A percentile compares a stretch with the other conserved stretches of the same genome.
Conservation (phyloP, 1,140 invertebrate genomes). For the Euura lappo region DNA sequence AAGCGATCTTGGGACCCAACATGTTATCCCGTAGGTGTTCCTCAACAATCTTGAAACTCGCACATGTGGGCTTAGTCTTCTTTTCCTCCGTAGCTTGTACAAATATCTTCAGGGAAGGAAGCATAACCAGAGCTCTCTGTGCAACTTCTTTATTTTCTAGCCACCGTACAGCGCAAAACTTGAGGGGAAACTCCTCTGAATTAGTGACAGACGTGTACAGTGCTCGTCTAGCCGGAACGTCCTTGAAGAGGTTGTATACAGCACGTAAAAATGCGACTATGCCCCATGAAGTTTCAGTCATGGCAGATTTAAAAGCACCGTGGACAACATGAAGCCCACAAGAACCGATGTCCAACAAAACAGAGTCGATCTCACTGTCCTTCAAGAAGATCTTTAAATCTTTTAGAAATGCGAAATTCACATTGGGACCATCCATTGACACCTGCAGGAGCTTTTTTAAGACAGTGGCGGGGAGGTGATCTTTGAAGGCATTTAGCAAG, state of each 20-base stretch:
- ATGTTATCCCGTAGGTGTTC: constrained; percentile 21
- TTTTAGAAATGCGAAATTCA: constrained; percentile 21
- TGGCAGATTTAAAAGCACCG: constrained; percentile 22
- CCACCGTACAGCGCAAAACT: constrained; percentile 25
- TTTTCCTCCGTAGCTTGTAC: constrained; percentile 14
- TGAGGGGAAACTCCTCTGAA: constrained; percentile 21
- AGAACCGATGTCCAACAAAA: constrained; percentile 22
- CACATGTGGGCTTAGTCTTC: constrained; percentile 11
- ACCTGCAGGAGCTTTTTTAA: constrained; percentile 27
- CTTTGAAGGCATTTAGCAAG: constrained; percentile 23
- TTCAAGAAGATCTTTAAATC: constrained; percentile 13
- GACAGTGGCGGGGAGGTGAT: constrained; percentile 12
- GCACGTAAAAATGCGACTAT: constrained; percentile 19
- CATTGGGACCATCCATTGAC: constrained; percentile 30
- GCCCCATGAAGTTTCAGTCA: constrained; percentile 17
- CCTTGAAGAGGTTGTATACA: constrained; percentile 18
- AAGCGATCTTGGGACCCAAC: constrained; percentile 16
- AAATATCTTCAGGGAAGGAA: constrained; percentile 13
- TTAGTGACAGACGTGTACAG: constrained; percentile 18
- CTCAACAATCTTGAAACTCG: constrained; percentile 21
- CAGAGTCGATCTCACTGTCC: neutral
- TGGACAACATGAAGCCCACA: constrained; percentile 25
- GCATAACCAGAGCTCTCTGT: constrained; percentile 20
- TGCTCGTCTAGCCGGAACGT: constrained; percentile 21
- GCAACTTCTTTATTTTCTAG: constrained; percentile 23